Base-by-base conservation (phyloP, 37 sponge, comb jelly and placozoan species). In the Crambe crambe region DNA sequence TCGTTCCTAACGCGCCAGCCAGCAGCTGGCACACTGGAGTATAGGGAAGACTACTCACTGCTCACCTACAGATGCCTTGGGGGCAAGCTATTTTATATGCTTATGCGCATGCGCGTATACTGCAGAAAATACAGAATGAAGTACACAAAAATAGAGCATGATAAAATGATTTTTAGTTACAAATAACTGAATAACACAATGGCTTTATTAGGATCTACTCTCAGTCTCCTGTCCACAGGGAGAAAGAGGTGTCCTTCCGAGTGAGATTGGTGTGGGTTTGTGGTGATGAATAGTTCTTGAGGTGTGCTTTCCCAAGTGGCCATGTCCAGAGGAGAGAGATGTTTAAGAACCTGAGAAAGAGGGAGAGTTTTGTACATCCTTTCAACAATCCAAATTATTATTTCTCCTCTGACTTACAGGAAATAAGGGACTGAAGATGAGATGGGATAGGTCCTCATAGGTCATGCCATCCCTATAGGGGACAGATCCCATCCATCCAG, bases 401-500 rank as follows among this genome's bases (percentile, higher is more conserved):
- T 47, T 6, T 26, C n/a, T 22, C 61, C 6, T 60, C 61, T 25
- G 39, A 70, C 71, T 70, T 42, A 70, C 71, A 35, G 71, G 71
- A 42, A 70, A 70, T 2, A 2, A 9, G 1, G 6, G 43, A 70
- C 21, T 23, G 6, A 23, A 62, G 43, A 83, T 83, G 29, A 30
- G 1, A 39, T 44, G 34, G 15, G 42, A 4, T 9, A 72, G 66
- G 29, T 85, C 70, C 4, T 54, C 43, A 34, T 79, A 86, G 31
- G 80, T 79, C 86, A 86, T 79, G 23, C 72, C 56, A 4, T 79
- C 27, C 1, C 35, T 64, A 59, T 72, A 64, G 2, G 67, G 56
- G 36, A 86, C 58, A 42, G 58, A 67, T 17, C 80, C 86, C 42
- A 86, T 41, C 86, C 86, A 86, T 0, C 86, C 86, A 21, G 44